These are phyloP conservation scores for Parus major DNA, from an alignment of 2,113 vertebrate species.

Conservation along the genomic window DNA sequence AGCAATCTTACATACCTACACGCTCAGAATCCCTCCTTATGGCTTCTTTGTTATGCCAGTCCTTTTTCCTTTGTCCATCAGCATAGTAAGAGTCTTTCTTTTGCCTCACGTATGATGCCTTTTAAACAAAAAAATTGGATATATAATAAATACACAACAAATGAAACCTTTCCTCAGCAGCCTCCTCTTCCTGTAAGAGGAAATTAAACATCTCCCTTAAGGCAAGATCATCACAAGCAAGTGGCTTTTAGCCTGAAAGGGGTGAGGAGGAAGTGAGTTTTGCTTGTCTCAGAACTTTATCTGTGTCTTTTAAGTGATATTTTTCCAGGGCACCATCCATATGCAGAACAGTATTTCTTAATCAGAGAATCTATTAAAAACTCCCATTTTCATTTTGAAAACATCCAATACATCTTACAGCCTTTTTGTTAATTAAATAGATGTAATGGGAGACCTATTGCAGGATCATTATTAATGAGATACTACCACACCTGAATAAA, in stretches of 20 bases:
- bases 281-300: background rate
- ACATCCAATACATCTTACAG: conserved; percentile 38
- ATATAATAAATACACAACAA: background rate
- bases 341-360: background rate
- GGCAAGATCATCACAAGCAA: background rate
- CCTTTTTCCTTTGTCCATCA: conserved; percentile 79
- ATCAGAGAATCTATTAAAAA: conserved; percentile 46
- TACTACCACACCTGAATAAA: conserved; percentile 37
- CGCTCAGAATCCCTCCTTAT: conserved; percentile 85
- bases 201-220: background rate
- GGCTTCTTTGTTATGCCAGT: conserved; percentile 91
- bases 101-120: conserved; percentile 74
- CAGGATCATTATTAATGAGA: conserved; percentile 21
- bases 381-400: conserved; percentile 12
- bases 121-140: conserved; percentile 35
- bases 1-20: conserved; percentile 75
- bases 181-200: background rate
- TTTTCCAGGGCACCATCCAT: conserved; percentile 1
- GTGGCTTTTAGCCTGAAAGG: background rate
- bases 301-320: background rate
- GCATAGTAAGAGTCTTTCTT: conserved; percentile 71
- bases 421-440: conserved; percentile 43
- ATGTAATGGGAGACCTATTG: background rate
- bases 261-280: background rate
- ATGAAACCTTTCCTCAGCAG: background rate